Percentiles rank a stretch among this genome's conserved stretches.
phyloP scores from a whole-genome alignment of 2,888 invertebrate genomes.

The Hemistola chrysoprasaria region DNA sequence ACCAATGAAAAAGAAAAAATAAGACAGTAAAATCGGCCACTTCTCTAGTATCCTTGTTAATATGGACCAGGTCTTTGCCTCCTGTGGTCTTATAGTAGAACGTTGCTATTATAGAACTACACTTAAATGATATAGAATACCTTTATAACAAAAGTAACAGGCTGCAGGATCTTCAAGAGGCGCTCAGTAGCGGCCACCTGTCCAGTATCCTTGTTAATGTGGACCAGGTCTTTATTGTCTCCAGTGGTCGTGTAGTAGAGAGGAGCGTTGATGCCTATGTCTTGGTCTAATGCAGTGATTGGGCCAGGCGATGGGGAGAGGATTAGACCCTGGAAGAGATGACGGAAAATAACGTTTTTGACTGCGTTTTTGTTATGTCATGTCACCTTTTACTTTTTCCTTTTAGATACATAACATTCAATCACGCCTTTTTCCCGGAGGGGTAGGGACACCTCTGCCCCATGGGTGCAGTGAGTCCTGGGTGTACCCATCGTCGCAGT shows the following conservation, averaged over 20 bases:
- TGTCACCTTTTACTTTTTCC: too few relatives aligned
- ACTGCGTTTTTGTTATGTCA: too few relatives aligned
- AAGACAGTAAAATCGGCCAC: too few relatives aligned
- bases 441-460: too few relatives aligned
- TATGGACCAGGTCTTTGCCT: conserved; percentile 83
- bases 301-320: conserved; percentile 87
- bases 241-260: conserved; percentile 86
- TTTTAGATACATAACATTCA: too few relatives aligned
- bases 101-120: too few relatives aligned
- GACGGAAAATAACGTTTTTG: too few relatives aligned
- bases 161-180: conserved; percentile 79
- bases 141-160: conserved; percentile 91
- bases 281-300: conserved; percentile 91
- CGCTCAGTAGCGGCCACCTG: conserved; percentile 81
- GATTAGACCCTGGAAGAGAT: conserved; percentile 80
- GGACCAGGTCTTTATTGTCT: conserved; percentile 83
- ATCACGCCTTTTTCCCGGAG: too few relatives aligned
- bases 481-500: too few relatives aligned
- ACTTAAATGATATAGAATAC: too few relatives aligned
- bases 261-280: conserved; percentile 88
- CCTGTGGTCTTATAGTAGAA: conserved; percentile 86
- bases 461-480: too few relatives aligned
- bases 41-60: conserved; percentile 85
- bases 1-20: too few relatives aligned
- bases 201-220: conserved; percentile 85